Evolutionary conservation across 2,888 invertebrate species (phyloP).

Genomic region (Adelognathus sp.): DNA sequence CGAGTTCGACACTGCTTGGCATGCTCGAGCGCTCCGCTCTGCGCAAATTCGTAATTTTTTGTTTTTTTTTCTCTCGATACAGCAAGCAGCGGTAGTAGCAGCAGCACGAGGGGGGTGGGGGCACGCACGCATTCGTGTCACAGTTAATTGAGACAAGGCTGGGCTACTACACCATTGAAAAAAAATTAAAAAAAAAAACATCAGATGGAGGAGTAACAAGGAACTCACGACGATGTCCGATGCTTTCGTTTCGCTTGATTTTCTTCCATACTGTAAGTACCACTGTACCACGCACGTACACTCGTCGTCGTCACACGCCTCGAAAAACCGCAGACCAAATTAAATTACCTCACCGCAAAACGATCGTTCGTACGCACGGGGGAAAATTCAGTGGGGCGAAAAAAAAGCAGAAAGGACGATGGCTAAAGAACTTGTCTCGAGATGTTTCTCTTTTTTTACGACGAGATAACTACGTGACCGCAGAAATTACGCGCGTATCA

Average conservation of each 20-base stretch:
- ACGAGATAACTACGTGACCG: background rate
- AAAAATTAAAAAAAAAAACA: background rate
- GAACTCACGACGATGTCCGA: background rate
- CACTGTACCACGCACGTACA: background rate
- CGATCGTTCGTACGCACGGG: slow-evolving; percentile 12
- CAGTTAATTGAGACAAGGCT: slow-evolving; percentile 35
- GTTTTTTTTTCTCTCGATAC: too few species aligned
- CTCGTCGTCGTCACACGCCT: background rate
- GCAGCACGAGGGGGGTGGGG: background rate
- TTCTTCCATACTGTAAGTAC: background rate
- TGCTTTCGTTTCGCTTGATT: slow-evolving; percentile 7
- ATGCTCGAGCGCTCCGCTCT: slow-evolving; percentile 21
- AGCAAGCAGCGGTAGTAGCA: background rate
- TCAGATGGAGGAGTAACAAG: background rate
- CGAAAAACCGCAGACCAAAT: slow-evolving; percentile 45
- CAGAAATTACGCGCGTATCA: background rate
- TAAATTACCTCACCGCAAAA: slow-evolving; percentile 48
- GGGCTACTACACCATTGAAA: background rate
- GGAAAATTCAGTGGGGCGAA: background rate
- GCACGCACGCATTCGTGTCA: slow-evolving; percentile 34
- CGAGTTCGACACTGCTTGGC: slow-evolving; percentile 17
- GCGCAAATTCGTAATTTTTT: slow-evolving; percentile 22
- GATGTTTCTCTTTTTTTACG: background rate
- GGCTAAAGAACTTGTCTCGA: background rate
- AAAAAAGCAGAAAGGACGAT: background rate